Evolutionary conservation across 1,140 invertebrate species (phyloP).

Genomic region (Orchestia grillus): DNA sequence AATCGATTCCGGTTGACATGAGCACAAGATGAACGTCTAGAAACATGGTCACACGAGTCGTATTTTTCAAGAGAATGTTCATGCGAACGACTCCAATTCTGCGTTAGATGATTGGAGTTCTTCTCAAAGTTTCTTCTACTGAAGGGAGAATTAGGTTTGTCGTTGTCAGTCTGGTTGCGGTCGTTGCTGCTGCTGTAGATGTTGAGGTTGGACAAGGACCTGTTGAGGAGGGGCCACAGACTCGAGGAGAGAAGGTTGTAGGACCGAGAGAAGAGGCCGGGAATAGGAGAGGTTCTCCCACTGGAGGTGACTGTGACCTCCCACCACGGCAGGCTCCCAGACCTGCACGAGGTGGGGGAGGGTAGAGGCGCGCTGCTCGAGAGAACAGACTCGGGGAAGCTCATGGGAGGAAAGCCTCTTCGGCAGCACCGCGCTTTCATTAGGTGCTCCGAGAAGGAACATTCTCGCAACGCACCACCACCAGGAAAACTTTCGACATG

Average conservation of each 20-base stretch:
- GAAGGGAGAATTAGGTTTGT: not conserved
- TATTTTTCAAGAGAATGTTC: not conserved
- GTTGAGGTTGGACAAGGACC: constrained; percentile 31
- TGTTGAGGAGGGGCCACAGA: not conserved
- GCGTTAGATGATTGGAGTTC: not conserved
- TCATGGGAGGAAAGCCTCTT: not conserved
- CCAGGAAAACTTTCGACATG: not conserved
- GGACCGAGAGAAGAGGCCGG: constrained; percentile 2
- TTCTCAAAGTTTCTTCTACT: not conserved
- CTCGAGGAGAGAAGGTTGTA: constrained; percentile 26
- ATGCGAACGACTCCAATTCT: not conserved
- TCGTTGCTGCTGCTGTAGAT: not conserved
- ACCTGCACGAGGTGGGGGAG: not conserved
- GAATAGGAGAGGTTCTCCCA: not conserved
- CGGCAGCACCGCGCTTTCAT: not conserved
- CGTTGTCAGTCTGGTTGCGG: not conserved
- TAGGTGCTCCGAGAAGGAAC: not conserved
- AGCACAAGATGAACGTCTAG: not conserved
- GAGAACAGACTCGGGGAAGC: not conserved
- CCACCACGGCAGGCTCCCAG: not conserved
- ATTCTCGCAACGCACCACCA: not conserved
- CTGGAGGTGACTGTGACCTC: not conserved
- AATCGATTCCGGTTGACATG: not conserved
- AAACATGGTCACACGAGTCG: not conserved
- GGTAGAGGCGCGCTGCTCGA: constrained; percentile 24